A percentile compares a stretch with the other conserved stretches of the same genome.
Conservation (phyloP, 2,797 vertebrate species). For the Rhinatrema bivittatum region DNA sequence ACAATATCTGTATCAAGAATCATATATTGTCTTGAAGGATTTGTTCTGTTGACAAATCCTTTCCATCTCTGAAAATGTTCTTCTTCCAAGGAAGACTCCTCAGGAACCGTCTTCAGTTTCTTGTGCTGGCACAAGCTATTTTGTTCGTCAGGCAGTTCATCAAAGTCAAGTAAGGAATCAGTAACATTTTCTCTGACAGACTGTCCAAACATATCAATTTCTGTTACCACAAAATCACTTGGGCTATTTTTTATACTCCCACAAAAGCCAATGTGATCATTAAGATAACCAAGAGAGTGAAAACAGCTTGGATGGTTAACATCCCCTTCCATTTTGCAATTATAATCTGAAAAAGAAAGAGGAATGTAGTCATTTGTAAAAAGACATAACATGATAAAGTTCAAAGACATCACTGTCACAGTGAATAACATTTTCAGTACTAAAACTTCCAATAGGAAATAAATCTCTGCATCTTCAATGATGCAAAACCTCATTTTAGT, state of each 20-base stretch:
- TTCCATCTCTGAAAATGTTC: not conserved
- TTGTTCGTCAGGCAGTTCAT: not conserved
- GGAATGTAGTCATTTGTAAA: not conserved
- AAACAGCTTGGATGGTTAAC: slow-evolving; percentile 2
- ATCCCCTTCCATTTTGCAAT: slow-evolving; percentile 16
- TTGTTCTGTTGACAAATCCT: not conserved
- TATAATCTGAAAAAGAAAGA: slow-evolving; percentile 2
- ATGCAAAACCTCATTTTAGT: no score
- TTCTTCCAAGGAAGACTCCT: not conserved
- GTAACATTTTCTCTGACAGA: slow-evolving; percentile 26
- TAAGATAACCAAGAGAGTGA: slow-evolving; percentile 36
- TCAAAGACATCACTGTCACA: no score
- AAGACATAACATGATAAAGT: no score
- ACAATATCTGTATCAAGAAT: not conserved
- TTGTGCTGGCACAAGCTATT: slow-evolving; percentile 3
- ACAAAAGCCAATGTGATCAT: slow-evolving; percentile 69
- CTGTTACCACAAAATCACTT: slow-evolving; percentile 81
- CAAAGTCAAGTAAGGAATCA: not conserved
- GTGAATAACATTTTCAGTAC: no score
- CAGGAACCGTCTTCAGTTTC: slow-evolving; percentile 3
- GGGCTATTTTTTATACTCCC: slow-evolving; percentile 78
- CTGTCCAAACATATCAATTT: slow-evolving; percentile 61
- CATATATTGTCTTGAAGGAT: not conserved
- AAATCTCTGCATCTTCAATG: no score
- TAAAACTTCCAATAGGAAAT: no score